Percentiles rank a stretch among this genome's conserved stretches.
phyloP scores from a whole-genome alignment of 2,888 invertebrate species.

The Drosophila aldrichi region DNA sequence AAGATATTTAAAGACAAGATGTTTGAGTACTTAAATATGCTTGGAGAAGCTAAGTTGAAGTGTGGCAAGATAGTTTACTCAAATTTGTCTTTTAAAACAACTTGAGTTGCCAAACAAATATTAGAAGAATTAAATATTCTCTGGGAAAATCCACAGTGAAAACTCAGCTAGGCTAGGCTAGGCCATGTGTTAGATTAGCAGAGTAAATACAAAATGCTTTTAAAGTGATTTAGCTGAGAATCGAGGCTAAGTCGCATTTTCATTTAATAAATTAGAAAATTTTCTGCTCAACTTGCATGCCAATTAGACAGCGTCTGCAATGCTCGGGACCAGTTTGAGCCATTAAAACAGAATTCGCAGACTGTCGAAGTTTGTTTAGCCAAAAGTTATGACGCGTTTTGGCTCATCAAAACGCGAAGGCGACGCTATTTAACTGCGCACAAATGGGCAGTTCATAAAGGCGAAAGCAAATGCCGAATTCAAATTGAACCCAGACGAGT shows the following conservation, averaged over 20 bases:
- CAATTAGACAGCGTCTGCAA: background rate
- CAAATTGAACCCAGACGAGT: conserved; percentile 5
- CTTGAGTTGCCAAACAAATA: background rate
- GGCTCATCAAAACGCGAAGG: conserved; percentile 7
- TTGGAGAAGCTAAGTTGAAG: background rate
- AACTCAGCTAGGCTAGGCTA: background rate
- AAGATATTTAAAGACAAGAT: background rate
- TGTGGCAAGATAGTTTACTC: background rate
- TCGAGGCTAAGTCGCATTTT: background rate
- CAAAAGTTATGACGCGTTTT: background rate
- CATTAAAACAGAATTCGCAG: background rate
- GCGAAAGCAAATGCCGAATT: conserved; percentile 11
- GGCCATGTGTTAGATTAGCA: background rate
- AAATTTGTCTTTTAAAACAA: background rate
- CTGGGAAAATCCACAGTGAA: background rate
- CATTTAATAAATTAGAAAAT: background rate
- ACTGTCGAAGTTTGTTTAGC: background rate
- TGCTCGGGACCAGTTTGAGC: background rate
- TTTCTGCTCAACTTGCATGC: background rate
- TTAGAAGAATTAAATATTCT: background rate
- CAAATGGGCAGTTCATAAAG: conserved; percentile 1
- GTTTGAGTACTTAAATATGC: background rate
- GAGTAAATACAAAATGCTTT: background rate
- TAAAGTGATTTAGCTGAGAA: background rate
- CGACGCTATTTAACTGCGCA: background rate